Conservation (phyloP, 2,797 vertebrate genomes). For the Platalea minor region DNA sequence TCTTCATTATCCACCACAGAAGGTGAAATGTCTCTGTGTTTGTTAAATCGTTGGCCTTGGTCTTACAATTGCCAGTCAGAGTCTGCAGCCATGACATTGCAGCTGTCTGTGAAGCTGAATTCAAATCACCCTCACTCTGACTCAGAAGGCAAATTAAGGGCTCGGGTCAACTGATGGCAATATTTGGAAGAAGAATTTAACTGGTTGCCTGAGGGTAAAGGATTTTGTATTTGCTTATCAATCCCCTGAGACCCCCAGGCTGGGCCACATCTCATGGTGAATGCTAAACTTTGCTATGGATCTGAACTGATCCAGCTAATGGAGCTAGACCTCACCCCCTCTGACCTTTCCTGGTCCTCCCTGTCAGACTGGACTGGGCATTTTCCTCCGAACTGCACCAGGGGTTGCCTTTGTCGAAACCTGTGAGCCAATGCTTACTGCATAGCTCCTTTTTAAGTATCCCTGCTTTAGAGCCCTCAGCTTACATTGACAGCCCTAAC, state of each 20-base stretch:
- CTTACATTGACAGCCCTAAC: not conserved
- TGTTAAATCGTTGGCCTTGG: not conserved
- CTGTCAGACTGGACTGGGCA: not conserved
- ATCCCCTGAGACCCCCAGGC: not conserved
- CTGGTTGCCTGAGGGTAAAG: not conserved
- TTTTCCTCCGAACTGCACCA: not conserved
- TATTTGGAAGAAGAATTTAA: not conserved
- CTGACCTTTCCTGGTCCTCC: not conserved
- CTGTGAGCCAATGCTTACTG: not conserved
- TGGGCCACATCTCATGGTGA: not conserved
- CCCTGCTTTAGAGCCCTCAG: not conserved
- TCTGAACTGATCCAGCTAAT: not conserved
- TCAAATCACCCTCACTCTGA: not conserved
- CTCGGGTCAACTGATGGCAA: not conserved
- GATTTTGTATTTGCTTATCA: not conserved
- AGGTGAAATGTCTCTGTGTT: not conserved
- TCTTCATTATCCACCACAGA: not conserved
- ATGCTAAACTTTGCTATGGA: not conserved
- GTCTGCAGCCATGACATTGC: not conserved
- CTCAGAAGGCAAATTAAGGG: not conserved
- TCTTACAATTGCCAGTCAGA: not conserved
- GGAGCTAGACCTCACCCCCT: not conserved
- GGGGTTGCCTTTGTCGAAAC: not conserved
- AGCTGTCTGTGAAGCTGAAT: not conserved
- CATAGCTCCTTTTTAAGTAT: not conserved